A percentile compares a stretch with the other conserved stretches of the same genome.
phyloP scores from a whole-genome alignment of 2,797 vertebrate species.

The Neopelma chrysocephalum region DNA sequence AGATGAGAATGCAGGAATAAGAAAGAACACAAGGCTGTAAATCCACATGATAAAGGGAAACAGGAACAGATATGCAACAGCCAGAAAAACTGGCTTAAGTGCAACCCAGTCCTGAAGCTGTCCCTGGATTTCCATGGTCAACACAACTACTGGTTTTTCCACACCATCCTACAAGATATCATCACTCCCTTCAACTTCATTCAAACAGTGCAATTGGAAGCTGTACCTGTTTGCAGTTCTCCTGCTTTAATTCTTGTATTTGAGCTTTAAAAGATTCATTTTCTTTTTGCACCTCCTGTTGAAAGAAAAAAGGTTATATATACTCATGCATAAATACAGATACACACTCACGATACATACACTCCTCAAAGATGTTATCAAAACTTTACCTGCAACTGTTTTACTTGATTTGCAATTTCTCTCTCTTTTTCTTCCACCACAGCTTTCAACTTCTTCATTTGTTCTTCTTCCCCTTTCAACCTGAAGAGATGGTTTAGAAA shows the following conservation, averaged over 20 bases:
- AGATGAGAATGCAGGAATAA: neutral
- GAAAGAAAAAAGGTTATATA: neutral
- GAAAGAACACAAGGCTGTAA: neutral
- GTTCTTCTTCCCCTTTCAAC: constrained; percentile 82
- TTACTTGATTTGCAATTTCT: constrained; percentile 79
- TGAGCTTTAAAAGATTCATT: constrained; percentile 74
- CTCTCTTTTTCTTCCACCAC: constrained; percentile 77
- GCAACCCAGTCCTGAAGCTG: neutral
- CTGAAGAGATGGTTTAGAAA: constrained; percentile 67
- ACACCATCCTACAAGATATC: neutral
- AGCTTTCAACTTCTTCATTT: constrained; percentile 81
- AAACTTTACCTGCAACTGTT: constrained; percentile 79
- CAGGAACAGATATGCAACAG: neutral
- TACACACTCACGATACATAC: fast-evolving
- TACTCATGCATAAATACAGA: fast-evolving
- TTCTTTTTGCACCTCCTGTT: constrained; percentile 75
- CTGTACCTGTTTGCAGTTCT: constrained; percentile 74
- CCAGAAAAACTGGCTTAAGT: neutral
- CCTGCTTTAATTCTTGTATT: constrained; percentile 74
- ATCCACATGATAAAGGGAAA: neutral
- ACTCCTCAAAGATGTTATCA: neutral
- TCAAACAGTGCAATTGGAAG: neutral
- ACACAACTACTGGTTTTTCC: neutral
- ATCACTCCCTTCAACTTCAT: neutral
- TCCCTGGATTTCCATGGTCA: neutral